phyloP scores from a whole-genome alignment of 2,888 invertebrate species.

The Apotomis turbidana region DNA sequence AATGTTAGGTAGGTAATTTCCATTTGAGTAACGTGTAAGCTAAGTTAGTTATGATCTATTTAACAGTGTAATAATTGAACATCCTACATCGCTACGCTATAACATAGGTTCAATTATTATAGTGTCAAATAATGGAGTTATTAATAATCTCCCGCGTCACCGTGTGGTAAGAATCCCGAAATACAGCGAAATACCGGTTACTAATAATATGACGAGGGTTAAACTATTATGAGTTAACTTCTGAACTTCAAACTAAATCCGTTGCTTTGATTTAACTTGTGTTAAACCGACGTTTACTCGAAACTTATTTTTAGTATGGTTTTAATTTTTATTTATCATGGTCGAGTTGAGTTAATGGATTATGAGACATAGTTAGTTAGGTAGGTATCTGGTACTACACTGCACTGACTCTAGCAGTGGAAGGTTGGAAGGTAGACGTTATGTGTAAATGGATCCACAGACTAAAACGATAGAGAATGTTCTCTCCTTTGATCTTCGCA shows the following conservation, averaged over 20 bases:
- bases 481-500: no score
- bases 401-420: no score
- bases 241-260: slow-evolving; percentile 30
- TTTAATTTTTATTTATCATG: slow-evolving; percentile 17
- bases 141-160: slow-evolving; percentile 66
- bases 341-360: neutral
- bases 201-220: slow-evolving; percentile 29
- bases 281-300: slow-evolving; percentile 25
- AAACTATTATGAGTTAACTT: slow-evolving; percentile 36
- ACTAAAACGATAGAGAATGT: no score
- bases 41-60: no score
- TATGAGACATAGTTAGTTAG: neutral
- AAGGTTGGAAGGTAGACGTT: no score
- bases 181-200: slow-evolving; percentile 54
- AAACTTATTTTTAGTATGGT: slow-evolving; percentile 14
- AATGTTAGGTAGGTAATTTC: no score
- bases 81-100: no score
- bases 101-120: neutral
- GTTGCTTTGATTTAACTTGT: slow-evolving; percentile 30
- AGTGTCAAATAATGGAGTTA: slow-evolving; percentile 49
- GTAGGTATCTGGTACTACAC: no score
- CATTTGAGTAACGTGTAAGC: no score
- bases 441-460: no score
- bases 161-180: slow-evolving; percentile 67
- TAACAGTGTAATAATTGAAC: no score